A percentile compares a stretch with the other conserved stretches of the same genome.
Evolutionary conservation across 64 coral and sea anemone genomes (phyloP).

Genomic region (Catalaphyllia jardinei): DNA sequence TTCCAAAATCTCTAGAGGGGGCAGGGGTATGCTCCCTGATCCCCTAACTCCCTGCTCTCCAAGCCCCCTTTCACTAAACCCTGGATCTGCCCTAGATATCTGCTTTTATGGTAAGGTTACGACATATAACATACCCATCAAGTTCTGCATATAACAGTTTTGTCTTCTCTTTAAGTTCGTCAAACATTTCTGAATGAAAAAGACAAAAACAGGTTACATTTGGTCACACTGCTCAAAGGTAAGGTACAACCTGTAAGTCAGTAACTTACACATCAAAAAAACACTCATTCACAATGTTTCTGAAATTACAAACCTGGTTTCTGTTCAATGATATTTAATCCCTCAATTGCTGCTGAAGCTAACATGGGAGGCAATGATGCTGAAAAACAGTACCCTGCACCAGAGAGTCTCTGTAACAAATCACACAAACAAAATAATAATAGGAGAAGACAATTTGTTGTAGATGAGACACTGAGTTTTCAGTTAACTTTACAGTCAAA

Average conservation of each 20-base stretch:
- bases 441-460: neutral
- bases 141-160: constrained; percentile 80
- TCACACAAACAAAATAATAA: neutral
- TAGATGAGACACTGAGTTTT: neutral
- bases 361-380: constrained; percentile 92
- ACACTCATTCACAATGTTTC: too few relatives aligned
- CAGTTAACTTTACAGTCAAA: too few relatives aligned
- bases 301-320: constrained; percentile 66
- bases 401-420: constrained; percentile 80
- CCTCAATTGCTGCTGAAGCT: constrained; percentile 90
- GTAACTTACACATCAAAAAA: neutral
- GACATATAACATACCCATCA: constrained; percentile 62
- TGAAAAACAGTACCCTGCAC: constrained; percentile 98
- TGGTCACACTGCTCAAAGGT: too few relatives aligned
- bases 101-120: too few relatives aligned
- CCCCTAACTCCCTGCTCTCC: too few relatives aligned
- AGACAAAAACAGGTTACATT: neutral
- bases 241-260: too few relatives aligned
- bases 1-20: too few relatives aligned
- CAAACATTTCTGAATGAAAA: constrained; percentile 83
- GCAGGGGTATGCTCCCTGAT: too few relatives aligned
- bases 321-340: constrained; percentile 90
- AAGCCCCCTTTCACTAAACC: too few relatives aligned
- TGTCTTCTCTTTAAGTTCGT: constrained; percentile 79
- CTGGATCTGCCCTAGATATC: too few relatives aligned